Evolutionary conservation across 64 coral and sea anemone species (phyloP).

Genomic region (Montipora capricornis): DNA sequence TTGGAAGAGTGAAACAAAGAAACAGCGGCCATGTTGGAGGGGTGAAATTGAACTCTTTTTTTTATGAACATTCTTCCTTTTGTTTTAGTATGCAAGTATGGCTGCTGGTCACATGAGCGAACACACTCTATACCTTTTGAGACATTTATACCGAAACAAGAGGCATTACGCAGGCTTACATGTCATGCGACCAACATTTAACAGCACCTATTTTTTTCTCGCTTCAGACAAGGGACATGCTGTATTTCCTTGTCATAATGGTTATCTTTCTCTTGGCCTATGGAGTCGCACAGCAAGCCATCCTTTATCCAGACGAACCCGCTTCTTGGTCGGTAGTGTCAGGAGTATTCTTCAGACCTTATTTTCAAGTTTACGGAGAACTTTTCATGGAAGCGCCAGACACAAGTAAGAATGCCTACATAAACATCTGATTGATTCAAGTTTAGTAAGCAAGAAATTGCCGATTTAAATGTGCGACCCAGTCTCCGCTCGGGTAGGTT

Average conservation of each 20-base stretch:
- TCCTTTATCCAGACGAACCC: conserved; percentile 67
- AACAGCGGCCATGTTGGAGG: too few relatives aligned
- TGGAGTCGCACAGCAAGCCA: conserved; percentile 92
- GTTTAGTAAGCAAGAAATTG: background rate
- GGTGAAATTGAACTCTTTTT: too few relatives aligned
- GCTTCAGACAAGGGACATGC: conserved; percentile 81
- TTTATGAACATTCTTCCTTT: too few relatives aligned
- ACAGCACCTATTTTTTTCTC: background rate
- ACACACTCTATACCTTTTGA: too few relatives aligned
- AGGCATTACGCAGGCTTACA: too few relatives aligned
- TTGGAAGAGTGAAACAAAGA: too few relatives aligned
- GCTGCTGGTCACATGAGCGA: too few relatives aligned
- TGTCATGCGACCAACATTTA: background rate
- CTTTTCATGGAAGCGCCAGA: conserved; percentile 64
- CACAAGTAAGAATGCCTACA: background rate
- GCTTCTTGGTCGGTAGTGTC: conserved; percentile 72
- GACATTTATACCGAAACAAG: too few relatives aligned
- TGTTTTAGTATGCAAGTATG: too few relatives aligned
- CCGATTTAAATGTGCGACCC: too few relatives aligned
- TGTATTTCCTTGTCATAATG: conserved; percentile 89
- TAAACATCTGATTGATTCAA: background rate
- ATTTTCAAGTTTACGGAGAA: conserved; percentile 95
- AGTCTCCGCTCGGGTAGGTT: too few relatives aligned
- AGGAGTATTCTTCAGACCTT: conserved; percentile 79
- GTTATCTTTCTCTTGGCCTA: conserved; percentile 88